Percentiles rank a stretch among this genome's conserved stretches.
Evolutionary conservation across 2,113 vertebrate species (phyloP).

Genomic region (Myrmophylax atrothorax): DNA sequence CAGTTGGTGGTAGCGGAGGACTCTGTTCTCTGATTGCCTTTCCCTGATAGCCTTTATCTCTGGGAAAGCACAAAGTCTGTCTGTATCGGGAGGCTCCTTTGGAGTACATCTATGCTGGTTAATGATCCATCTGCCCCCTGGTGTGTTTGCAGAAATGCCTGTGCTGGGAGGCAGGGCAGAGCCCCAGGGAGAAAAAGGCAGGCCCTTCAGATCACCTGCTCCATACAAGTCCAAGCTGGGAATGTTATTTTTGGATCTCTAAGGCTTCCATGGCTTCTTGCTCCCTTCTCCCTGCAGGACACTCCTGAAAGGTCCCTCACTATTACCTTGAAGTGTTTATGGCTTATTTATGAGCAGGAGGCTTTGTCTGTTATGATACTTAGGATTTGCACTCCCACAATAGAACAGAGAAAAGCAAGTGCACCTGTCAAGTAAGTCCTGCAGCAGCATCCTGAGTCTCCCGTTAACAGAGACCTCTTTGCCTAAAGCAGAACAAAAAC

Average conservation of each 20-base stretch:
- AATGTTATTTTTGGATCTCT: background rate
- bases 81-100: background rate
- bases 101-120: slow-evolving; percentile 16
- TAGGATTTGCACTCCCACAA: background rate
- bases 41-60: slow-evolving; percentile 27
- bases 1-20: background rate
- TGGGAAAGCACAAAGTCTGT: background rate
- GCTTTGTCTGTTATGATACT: background rate
- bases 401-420: background rate
- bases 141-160: background rate
- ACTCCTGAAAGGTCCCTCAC: background rate
- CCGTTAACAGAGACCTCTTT: background rate
- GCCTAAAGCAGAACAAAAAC: background rate
- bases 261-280: background rate
- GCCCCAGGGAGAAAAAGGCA: background rate
- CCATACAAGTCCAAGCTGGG: background rate
- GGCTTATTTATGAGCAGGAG: background rate
- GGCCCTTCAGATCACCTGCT: background rate
- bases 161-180: background rate
- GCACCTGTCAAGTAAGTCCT: background rate
- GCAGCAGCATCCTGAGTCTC: background rate
- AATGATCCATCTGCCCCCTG: slow-evolving; percentile 16
- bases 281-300: background rate
- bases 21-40: slow-evolving; percentile 22
- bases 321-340: background rate